phyloP scores from a whole-genome alignment of 2,113 vertebrate species.

The Marcusenius ussheri region DNA sequence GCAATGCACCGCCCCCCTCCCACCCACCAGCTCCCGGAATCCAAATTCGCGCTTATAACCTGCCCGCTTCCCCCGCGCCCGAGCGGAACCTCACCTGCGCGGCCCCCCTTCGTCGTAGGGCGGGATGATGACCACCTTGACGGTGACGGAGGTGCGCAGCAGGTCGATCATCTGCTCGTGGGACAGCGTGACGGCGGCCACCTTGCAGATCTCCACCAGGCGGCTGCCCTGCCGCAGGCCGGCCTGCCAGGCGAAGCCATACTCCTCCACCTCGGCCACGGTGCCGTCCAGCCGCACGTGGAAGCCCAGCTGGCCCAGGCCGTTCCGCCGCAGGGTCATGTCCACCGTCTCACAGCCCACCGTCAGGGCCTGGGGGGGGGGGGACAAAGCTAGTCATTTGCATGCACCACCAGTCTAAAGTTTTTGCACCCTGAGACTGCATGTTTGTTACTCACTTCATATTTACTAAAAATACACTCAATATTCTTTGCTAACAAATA shows the following conservation, averaged over 20 bases:
- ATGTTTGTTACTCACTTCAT: too few species aligned
- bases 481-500: too few species aligned
- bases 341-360: conserved; percentile 82
- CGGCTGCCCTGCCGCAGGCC: conserved; percentile 86
- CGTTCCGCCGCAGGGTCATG: conserved; percentile 85
- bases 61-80: too few species aligned
- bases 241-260: conserved; percentile 91
- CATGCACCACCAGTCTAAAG: too few species aligned
- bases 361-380: conserved; percentile 65
- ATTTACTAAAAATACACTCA: too few species aligned
- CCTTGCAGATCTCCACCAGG: conserved; percentile 90
- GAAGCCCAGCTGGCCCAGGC: conserved; percentile 87
- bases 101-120: conserved; percentile 78
- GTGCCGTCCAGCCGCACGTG: conserved; percentile 88
- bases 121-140: conserved; percentile 87
- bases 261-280: conserved; percentile 89
- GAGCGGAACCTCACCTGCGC: conserved; percentile 63
- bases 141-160: conserved; percentile 81
- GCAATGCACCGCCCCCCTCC: neutral
- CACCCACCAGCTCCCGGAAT: neutral
- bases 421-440: too few species aligned
- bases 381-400: neutral
- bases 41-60: neutral
- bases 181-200: conserved; percentile 79
- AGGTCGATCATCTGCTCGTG: conserved; percentile 96